phyloP scores from a whole-genome alignment of 2,888 invertebrate species.

The Calameuta filiformis region DNA sequence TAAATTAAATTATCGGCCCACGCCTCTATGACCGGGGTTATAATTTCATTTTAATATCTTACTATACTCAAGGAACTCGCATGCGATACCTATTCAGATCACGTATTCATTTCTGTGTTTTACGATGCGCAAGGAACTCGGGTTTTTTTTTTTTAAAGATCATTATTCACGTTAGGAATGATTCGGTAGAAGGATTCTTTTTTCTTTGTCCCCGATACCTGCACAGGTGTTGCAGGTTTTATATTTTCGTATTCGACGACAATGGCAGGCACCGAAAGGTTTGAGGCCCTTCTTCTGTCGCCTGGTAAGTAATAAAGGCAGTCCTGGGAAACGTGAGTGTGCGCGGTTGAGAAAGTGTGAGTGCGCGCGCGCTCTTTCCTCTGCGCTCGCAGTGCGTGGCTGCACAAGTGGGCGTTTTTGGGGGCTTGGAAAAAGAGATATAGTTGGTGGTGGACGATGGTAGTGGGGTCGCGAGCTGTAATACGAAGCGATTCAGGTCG shows the following conservation, averaged over 20 bases:
- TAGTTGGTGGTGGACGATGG: background rate
- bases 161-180: background rate
- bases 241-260: background rate
- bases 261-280: background rate
- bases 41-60: background rate
- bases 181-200: background rate
- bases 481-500: conserved; percentile 24
- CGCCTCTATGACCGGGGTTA: background rate
- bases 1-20: background rate
- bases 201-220: background rate
- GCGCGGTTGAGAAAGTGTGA: background rate
- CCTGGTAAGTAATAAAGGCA: background rate
- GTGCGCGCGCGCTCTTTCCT: conserved; percentile 10
- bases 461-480: conserved; percentile 21
- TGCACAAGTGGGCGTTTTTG: conserved; percentile 38
- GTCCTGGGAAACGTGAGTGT: background rate
- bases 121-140: background rate
- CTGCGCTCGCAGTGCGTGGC: conserved; percentile 7
- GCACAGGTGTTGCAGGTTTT: background rate
- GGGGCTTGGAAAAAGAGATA: conserved; percentile 2
- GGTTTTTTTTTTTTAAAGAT: background rate
- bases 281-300: background rate
- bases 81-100: background rate
- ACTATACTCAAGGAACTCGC: background rate
- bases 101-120: background rate